Conservation (phyloP, 64 coral and sea anemone species). For the Pachyseris speciosa region DNA sequence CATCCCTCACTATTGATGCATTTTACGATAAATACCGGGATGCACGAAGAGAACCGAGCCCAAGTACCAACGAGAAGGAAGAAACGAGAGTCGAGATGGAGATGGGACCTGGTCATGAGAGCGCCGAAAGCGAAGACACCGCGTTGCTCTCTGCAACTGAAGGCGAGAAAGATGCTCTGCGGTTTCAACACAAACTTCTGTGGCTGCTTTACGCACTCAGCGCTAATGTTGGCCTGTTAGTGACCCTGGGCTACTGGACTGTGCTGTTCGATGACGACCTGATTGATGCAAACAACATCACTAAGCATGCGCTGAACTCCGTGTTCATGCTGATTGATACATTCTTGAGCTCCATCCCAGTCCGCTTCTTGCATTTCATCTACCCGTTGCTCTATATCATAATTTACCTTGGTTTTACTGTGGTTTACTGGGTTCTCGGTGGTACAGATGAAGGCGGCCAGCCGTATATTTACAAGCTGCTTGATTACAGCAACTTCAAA, state of each 20-base stretch:
- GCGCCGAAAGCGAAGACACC: no score
- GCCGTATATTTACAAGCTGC: conserved; percentile 65
- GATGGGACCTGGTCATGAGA: conserved; percentile 13
- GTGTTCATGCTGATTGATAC: conserved; percentile 83
- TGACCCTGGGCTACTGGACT: conserved; percentile 82
- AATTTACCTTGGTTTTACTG: conserved; percentile 75
- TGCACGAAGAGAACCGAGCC: no score
- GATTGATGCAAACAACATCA: conserved; percentile 58
- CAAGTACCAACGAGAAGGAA: neutral
- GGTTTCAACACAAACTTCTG: conserved; percentile 1
- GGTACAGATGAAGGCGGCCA: conserved; percentile 55
- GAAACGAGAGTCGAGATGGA: conserved; percentile 1
- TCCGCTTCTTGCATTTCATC: conserved; percentile 76
- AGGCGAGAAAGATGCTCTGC: neutral
- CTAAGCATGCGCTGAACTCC: conserved; percentile 80
- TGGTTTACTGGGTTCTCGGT: conserved; percentile 83
- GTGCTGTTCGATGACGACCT: conserved; percentile 61
- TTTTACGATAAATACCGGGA: no score
- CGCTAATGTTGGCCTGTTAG: conserved; percentile 51
- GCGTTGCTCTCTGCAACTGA: no score
- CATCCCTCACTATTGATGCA: conserved; percentile 26
- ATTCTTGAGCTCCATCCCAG: conserved; percentile 38
- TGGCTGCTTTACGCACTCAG: conserved; percentile 85
- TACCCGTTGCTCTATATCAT: conserved; percentile 75
- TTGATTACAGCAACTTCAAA: conserved; percentile 64